Evolutionary conservation across 1,140 invertebrate species (phyloP), one percentile per base, ranked within the genome.

Genomic region (Sesamia nonagrioides): DNA sequence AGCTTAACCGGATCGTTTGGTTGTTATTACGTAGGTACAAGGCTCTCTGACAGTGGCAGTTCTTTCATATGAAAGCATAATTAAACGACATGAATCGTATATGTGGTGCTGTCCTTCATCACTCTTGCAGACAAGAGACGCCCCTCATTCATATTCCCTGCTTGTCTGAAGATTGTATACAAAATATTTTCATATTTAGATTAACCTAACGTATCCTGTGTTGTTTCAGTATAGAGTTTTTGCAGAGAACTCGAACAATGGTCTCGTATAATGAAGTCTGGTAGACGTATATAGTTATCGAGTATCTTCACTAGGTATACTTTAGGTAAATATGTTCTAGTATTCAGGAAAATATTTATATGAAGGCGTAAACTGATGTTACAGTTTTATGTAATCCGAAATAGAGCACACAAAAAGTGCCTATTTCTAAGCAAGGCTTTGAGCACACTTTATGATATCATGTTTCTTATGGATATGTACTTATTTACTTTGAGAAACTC

Each of bases 111-210:
- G 71, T 27, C 71, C 58, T 56, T 35, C 58, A 75, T 75, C 72
- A 61, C 21, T 75, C 58, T 18, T 35, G 37, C 56, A 75, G 56
- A 61, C 58, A n/a, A 50, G 66, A 52, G 48, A 54, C 74, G 74
- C 56, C 37, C 37, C 61, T 56, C 61, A 68, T 77, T 77, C 75
- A 61, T 75, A 75, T 75, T 75, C 72, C 42, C 58, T 3, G 56
- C n/a, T 35, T 42, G 66, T 50, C 9, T 33, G 50, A 54, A 72
- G 48, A 54, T 72, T 56, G 72, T 75, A 75, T 58, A 63, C 72
- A 75, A 75, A 75, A 75, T 75, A 75, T 75, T 61, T 75, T 75
- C 72, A 75, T 75, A 75, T 75, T 75, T 75, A 75, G 58, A 75
- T 75, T 63, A 75, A 35, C 21, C 72, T 48, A 61, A 63, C 58